A percentile compares a stretch with the other conserved stretches of the same genome.
Evolutionary conservation across 2,888 invertebrate species (phyloP).

Genomic region (Steromphala cineraria): DNA sequence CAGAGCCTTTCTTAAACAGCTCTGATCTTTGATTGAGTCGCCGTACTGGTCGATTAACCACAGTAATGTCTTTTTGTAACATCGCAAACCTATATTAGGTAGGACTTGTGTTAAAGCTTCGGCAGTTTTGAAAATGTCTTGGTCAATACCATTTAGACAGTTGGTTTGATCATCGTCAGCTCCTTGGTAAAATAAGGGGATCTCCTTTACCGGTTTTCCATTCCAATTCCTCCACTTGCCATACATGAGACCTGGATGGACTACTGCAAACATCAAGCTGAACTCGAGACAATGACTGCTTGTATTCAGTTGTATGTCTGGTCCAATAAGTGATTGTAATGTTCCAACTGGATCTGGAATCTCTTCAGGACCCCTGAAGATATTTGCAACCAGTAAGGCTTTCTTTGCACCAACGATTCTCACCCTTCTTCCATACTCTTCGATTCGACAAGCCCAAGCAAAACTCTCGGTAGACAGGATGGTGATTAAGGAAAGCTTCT

Average conservation of each 20-base stretch:
- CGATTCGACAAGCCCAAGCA: slow-evolving; percentile 65
- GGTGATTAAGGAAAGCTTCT: slow-evolving; percentile 36
- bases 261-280: slow-evolving; percentile 56
- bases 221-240: slow-evolving; percentile 61
- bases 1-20: slow-evolving; percentile 43
- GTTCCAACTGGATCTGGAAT: slow-evolving; percentile 33
- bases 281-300: slow-evolving; percentile 57
- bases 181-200: slow-evolving; percentile 64
- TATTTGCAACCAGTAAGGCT: slow-evolving; percentile 42
- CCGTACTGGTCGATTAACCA: slow-evolving; percentile 53
- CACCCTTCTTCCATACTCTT: slow-evolving; percentile 56
- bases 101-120: slow-evolving; percentile 43
- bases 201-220: slow-evolving; percentile 47
- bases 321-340: slow-evolving; percentile 53
- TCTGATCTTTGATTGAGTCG: slow-evolving; percentile 51
- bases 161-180: slow-evolving; percentile 50
- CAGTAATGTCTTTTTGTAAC: slow-evolving; percentile 51
- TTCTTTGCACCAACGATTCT: slow-evolving; percentile 55
- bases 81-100: slow-evolving; percentile 45
- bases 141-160: slow-evolving; percentile 49
- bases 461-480: slow-evolving; percentile 59
- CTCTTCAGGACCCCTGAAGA: slow-evolving; percentile 35
- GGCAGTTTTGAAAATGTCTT: slow-evolving; percentile 55
- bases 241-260: slow-evolving; percentile 63
- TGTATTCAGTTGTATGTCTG: slow-evolving; percentile 40